Percentiles rank a stretch among this genome's conserved stretches.
Conservation (phyloP, 1,140 invertebrate species). For the Psix sp. region DNA sequence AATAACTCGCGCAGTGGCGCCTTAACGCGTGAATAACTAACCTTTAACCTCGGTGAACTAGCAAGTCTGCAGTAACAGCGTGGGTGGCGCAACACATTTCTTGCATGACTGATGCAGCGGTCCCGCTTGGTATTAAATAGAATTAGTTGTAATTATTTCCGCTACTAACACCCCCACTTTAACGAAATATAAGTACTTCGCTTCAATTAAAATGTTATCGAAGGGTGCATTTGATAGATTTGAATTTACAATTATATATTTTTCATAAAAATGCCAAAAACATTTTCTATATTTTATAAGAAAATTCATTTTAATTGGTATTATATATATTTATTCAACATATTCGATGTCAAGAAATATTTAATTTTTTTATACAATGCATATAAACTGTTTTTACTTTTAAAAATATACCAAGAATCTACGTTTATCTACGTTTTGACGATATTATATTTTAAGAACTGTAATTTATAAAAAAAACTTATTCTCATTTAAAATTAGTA, state of each 20-base stretch:
- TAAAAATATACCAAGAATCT: no score
- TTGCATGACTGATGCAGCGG: slow-evolving; percentile 68
- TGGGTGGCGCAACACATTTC: slow-evolving; percentile 71
- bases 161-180: slow-evolving; percentile 54
- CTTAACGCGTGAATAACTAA: slow-evolving; percentile 74
- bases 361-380: no score
- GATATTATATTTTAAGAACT: no score
- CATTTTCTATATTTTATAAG: slow-evolving; percentile 8
- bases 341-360: no score
- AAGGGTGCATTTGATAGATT: slow-evolving; percentile 45
- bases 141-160: slow-evolving; percentile 70
- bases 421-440: no score
- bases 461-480: no score
- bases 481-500: no score
- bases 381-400: no score
- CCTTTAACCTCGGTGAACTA: slow-evolving; percentile 65
- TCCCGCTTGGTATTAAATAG: slow-evolving; percentile 63
- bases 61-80: slow-evolving; percentile 54
- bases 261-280: slow-evolving; percentile 9
- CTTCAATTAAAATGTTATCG: slow-evolving; percentile 64
- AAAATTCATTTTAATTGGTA: background rate
- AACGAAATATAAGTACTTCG: slow-evolving; percentile 59
- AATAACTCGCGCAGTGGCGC: slow-evolving; percentile 73
- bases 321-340: no score
- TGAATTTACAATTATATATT: slow-evolving; percentile 32